Evolutionary conservation across 2,888 invertebrate species (phyloP).

Genomic region (Macaria liturata): DNA sequence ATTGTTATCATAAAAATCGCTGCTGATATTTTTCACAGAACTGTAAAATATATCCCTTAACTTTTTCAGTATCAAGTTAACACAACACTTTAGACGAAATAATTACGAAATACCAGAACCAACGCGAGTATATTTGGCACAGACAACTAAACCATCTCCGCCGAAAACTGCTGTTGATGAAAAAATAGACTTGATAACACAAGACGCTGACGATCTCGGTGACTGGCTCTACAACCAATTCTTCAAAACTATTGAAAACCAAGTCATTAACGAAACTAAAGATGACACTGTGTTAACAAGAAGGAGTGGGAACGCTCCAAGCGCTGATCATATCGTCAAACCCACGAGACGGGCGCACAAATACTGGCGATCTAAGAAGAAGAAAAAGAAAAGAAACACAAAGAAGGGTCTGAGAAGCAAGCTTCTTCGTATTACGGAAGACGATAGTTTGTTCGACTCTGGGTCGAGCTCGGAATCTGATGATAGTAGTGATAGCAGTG

Average conservation of each 20-base stretch:
- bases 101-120: constrained; percentile 42
- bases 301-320: constrained; percentile 45
- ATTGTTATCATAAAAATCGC: too few relatives aligned
- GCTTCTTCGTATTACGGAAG: constrained; percentile 62
- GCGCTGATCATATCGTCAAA: constrained; percentile 24
- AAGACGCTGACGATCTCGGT: constrained; percentile 66
- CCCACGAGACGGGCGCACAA: constrained; percentile 44
- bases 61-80: constrained; percentile 61
- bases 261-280: constrained; percentile 66
- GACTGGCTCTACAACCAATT: constrained; percentile 78
- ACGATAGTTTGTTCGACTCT: constrained; percentile 68
- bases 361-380: constrained; percentile 35
- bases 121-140: constrained; percentile 36
- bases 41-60: background rate
- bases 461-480: constrained; percentile 39
- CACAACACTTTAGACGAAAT: constrained; percentile 49
- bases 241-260: constrained; percentile 72
- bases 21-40: too few relatives aligned
- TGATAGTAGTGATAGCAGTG: constrained; percentile 36
- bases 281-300: constrained; percentile 48
- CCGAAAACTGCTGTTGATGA: constrained; percentile 43
- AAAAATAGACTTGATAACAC: constrained; percentile 54
- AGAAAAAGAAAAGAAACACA: constrained; percentile 39
- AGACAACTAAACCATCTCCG: constrained; percentile 33
- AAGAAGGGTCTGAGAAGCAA: constrained; percentile 56